These are phyloP conservation scores for Drosophila lacertosa DNA, from an alignment of 1,140 invertebrate species.

Conservation along the genomic window DNA sequence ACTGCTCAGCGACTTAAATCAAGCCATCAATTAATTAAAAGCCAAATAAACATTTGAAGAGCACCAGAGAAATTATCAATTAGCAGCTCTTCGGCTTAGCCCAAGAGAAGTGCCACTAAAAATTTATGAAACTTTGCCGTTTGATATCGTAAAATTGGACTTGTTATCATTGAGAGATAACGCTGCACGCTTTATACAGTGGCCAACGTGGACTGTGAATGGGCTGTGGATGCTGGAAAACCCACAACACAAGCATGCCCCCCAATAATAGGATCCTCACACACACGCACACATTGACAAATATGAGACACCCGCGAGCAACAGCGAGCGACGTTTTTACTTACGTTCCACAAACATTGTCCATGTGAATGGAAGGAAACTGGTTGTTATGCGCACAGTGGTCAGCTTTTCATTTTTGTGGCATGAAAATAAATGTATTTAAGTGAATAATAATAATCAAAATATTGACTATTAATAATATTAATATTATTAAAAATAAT, in stretches of 20 bases:
- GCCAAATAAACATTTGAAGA: constrained; percentile 33
- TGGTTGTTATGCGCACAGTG: constrained; percentile 59
- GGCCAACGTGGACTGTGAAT: constrained; percentile 3
- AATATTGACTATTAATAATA: not conserved
- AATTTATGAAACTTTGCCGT: constrained; percentile 56
- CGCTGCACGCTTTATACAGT: not conserved
- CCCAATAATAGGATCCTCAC: constrained; percentile 34
- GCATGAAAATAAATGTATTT: not conserved
- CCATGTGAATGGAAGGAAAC: constrained; percentile 80
- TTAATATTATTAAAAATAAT: not conserved
- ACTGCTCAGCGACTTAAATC: constrained; percentile 8
- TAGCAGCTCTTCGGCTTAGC: constrained; percentile 32
- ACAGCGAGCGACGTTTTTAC: constrained; percentile 30
- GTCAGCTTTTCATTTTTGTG: not conserved
- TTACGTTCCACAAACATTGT: constrained; percentile 77
- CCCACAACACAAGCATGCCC: constrained; percentile 4
- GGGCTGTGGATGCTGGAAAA: constrained; percentile 51
- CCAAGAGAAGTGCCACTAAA: constrained; percentile 56
- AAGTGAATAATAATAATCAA: not conserved
- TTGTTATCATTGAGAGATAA: constrained; percentile 49
- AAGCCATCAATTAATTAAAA: constrained; percentile 69
- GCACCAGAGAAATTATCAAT: constrained; percentile 64
- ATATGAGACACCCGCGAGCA: constrained; percentile 16
- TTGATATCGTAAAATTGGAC: constrained; percentile 36
- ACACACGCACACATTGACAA: constrained; percentile 1